These are phyloP conservation scores for Yponomeuta evonymella DNA, from an alignment of 2,888 invertebrate species.

Conservation along the genomic window DNA sequence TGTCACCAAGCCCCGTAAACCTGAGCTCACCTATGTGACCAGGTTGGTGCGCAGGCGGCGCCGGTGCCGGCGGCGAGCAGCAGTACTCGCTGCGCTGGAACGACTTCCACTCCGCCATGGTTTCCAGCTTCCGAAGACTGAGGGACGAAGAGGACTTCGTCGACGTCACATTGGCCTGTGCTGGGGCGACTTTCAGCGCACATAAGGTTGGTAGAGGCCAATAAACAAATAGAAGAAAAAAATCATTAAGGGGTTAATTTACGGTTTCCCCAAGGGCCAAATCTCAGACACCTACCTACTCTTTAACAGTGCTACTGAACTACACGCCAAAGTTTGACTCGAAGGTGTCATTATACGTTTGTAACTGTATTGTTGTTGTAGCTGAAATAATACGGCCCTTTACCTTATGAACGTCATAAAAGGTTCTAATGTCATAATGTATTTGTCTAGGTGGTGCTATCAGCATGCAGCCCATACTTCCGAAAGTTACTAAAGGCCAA, in stretches of 20 bases:
- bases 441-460: slow-evolving; percentile 79
- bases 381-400: too few species aligned
- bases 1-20: not conserved
- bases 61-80: slow-evolving; percentile 79
- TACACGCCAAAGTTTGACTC: too few species aligned
- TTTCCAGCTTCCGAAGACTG: slow-evolving; percentile 91
- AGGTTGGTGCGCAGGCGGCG: slow-evolving; percentile 48
- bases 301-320: too few species aligned
- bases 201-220: slow-evolving; percentile 78
- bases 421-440: not conserved
- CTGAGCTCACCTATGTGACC: slow-evolving; percentile 2
- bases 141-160: slow-evolving; percentile 95
- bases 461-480: slow-evolving; percentile 96
- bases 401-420: not conserved
- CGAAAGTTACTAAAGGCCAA: slow-evolving; percentile 90
- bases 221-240: too few species aligned
- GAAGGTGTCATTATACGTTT: too few species aligned
- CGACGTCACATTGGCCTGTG: slow-evolving; percentile 94
- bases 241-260: too few species aligned
- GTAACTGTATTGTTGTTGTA: too few species aligned
- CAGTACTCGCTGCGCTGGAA: slow-evolving; percentile 96
- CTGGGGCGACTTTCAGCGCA: slow-evolving; percentile 91
- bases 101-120: slow-evolving; percentile 94
- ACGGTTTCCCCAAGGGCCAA: too few species aligned
- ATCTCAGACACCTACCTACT: too few species aligned